A percentile compares a stretch with the other conserved stretches of the same genome.
phyloP scores from a whole-genome alignment of 1,140 invertebrate species.

The Macrotrachela quadricornifera region DNA sequence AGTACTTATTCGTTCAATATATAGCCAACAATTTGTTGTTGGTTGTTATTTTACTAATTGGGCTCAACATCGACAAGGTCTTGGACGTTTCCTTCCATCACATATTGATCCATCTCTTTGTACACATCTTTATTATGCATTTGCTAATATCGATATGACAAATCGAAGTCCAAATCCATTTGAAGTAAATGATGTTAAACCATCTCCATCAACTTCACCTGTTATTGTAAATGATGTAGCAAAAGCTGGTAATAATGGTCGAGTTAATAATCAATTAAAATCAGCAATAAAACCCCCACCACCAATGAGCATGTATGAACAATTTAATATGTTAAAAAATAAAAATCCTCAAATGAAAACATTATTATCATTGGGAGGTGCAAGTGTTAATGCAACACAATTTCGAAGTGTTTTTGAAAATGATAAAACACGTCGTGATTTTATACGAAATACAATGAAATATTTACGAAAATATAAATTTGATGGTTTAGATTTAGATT shows the following conservation, averaged over 20 bases:
- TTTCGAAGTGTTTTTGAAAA: constrained; percentile 14
- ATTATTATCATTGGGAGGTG: constrained; percentile 74
- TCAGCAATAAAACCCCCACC: too few species aligned
- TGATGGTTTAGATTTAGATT: constrained; percentile 82
- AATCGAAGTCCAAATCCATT: constrained; percentile 45
- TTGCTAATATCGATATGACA: constrained; percentile 18
- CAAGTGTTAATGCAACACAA: constrained; percentile 73
- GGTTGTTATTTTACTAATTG: constrained; percentile 29
- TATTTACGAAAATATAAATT: constrained; percentile 76
- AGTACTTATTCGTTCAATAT: too few species aligned
- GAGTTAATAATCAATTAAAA: constrained; percentile 36
- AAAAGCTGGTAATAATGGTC: constrained; percentile 32
- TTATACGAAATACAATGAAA: constrained; percentile 39
- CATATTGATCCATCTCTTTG: constrained; percentile 48
- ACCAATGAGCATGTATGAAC: constrained; percentile 37
- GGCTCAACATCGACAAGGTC: constrained; percentile 28
- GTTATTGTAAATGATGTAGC: constrained; percentile 9
- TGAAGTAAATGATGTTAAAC: constrained; percentile 19
- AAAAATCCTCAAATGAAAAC: constrained; percentile 80
- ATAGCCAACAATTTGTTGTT: too few species aligned
- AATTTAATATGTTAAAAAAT: constrained; percentile 57
- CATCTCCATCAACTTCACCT: too few species aligned
- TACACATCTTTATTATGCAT: constrained; percentile 57
- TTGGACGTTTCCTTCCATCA: constrained; percentile 35
- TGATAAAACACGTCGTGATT: constrained; percentile 20